These are phyloP conservation scores for Pseudanteris insignis DNA, from an alignment of 2,888 invertebrate genomes.

Conservation along the genomic window DNA sequence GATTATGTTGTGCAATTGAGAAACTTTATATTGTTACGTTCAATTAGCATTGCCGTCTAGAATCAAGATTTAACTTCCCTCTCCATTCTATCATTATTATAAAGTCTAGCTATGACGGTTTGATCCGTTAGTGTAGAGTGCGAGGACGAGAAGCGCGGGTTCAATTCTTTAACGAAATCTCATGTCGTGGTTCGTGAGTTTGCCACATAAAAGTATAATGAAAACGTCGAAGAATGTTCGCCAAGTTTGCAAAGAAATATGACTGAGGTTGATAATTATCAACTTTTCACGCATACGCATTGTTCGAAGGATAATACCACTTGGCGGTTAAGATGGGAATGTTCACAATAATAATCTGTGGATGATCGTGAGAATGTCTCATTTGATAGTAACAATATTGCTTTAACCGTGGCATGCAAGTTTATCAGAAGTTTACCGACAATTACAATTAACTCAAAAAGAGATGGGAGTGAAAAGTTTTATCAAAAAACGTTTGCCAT, in stretches of 20 bases:
- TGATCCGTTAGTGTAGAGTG: conserved; percentile 23
- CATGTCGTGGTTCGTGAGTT: background rate
- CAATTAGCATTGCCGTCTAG: conserved; percentile 26
- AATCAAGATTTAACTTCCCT: conserved; percentile 47
- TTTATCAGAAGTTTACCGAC: no score
- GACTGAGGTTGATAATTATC: conserved; percentile 2
- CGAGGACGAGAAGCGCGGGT: conserved; percentile 8
- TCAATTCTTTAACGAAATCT: background rate
- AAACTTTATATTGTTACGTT: conserved; percentile 23
- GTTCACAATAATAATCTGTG: conserved; percentile 21
- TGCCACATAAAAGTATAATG: conserved; percentile 6
- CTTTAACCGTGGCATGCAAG: background rate
- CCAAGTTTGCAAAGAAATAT: conserved; percentile 9
- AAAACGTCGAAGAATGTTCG: conserved; percentile 5
- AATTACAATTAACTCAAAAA: no score
- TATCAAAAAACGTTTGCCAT: conserved; percentile 59
- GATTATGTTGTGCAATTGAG: no score
- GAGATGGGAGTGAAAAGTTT: conserved; percentile 61
- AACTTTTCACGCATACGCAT: conserved; percentile 19
- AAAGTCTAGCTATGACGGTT: conserved; percentile 27
- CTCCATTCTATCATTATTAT: conserved; percentile 48
- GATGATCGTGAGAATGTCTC: conserved; percentile 30
- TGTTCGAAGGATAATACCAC: conserved; percentile 23
- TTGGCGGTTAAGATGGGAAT: conserved; percentile 25
- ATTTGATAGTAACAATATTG: no score